Evolutionary conservation across 2,797 vertebrate species (phyloP).

Genomic region (Chelonia mydas): DNA sequence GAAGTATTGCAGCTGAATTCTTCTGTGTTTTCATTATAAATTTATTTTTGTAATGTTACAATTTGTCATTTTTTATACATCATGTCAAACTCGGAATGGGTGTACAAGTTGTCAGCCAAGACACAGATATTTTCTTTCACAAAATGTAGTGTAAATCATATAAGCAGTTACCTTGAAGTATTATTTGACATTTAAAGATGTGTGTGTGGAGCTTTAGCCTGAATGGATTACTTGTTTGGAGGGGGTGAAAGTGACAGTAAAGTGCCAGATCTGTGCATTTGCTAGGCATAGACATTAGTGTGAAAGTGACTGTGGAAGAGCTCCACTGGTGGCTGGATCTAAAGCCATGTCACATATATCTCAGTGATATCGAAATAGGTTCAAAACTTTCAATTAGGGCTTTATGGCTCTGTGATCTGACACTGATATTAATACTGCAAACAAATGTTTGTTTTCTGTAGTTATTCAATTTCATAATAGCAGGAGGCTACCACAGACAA

Average conservation of each 20-base stretch:
- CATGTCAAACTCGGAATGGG: slow-evolving; percentile 33
- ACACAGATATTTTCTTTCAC: background rate
- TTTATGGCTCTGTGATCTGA: background rate
- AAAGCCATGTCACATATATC: rapidly evolving
- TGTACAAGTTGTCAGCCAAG: background rate
- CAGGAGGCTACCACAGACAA: background rate
- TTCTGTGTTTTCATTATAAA: slow-evolving; percentile 47
- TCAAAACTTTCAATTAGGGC: background rate
- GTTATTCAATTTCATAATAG: background rate
- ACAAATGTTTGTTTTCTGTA: background rate
- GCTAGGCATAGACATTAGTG: background rate
- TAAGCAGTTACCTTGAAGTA: background rate
- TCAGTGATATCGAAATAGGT: background rate
- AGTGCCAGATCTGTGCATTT: background rate
- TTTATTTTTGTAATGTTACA: slow-evolving; percentile 36
- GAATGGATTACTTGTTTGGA: background rate
- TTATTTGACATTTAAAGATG: background rate
- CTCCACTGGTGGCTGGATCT: background rate
- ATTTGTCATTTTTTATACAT: slow-evolving; percentile 47
- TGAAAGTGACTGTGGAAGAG: rapidly evolving
- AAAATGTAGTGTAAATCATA: rapidly evolving
- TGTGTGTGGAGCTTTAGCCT: background rate
- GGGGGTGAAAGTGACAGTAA: background rate
- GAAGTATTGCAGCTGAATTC: background rate
- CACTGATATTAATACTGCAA: background rate